A percentile compares a stretch with the other conserved stretches of the same genome.
These are phyloP conservation scores for Digitonthophagus gazella DNA, from an alignment of 2,888 invertebrate species.

Conservation along the genomic window DNA sequence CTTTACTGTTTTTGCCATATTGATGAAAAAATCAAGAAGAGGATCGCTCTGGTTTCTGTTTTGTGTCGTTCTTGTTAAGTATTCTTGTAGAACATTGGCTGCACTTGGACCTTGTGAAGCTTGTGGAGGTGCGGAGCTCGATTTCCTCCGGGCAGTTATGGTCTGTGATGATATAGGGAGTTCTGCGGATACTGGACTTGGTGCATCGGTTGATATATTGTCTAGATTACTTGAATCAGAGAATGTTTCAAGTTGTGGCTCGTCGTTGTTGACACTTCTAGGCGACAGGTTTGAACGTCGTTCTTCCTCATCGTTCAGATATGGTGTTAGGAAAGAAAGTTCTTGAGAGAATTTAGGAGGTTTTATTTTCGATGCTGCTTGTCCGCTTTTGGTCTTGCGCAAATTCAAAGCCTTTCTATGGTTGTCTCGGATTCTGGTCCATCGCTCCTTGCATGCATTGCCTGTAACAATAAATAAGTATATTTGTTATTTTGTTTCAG, in stretches of 20 bases:
- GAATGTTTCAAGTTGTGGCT: constrained; percentile 2
- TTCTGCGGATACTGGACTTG: constrained; percentile 26
- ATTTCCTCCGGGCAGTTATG: too few species aligned
- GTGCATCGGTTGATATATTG: constrained; percentile 20
- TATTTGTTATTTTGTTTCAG: constrained; percentile 15
- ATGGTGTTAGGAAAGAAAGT: constrained; percentile 20
- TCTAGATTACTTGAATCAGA: constrained; percentile 9
- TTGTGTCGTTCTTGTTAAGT: constrained; percentile 18
- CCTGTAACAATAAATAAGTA: neutral
- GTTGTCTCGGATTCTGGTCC: neutral
- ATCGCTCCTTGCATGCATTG: neutral
- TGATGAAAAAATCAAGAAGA: constrained; percentile 18
- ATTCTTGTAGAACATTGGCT: constrained; percentile 20
- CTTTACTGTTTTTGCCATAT: constrained; percentile 15
- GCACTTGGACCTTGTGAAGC: constrained; percentile 19
- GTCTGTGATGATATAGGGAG: constrained; percentile 2
- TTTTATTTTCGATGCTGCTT: too few species aligned
- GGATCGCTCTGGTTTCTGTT: constrained; percentile 16
- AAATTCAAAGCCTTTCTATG: constrained; percentile 1
- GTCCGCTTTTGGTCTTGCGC: too few species aligned
- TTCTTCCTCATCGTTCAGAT: constrained; percentile 22
- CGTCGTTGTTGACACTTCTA: constrained; percentile 17
- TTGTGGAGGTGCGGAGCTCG: neutral
- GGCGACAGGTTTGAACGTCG: constrained; percentile 11
- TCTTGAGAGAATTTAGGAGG: neutral